phyloP scores from a whole-genome alignment of 2,113 vertebrate species.

The Pseudorectes ferrugineus region DNA sequence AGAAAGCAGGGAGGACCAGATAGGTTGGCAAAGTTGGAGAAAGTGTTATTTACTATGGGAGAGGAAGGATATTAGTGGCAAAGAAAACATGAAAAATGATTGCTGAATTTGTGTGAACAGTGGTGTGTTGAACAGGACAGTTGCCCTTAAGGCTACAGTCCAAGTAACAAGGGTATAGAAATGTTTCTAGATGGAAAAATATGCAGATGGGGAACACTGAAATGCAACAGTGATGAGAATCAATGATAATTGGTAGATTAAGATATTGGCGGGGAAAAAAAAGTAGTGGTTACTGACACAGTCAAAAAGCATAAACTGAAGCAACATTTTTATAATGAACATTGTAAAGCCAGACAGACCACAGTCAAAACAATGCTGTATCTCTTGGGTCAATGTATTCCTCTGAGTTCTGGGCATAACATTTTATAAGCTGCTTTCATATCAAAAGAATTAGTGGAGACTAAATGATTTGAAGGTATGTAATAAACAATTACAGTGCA shows the following conservation, averaged over 20 bases:
- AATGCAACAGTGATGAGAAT: not conserved
- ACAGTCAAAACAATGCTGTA: not conserved
- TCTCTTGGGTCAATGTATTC: not conserved
- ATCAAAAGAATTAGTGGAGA: not conserved
- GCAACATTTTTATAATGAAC: not conserved
- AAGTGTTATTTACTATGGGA: not conserved
- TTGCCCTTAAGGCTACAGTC: not conserved
- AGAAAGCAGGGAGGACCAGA: not conserved
- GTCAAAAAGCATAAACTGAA: not conserved
- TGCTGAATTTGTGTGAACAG: not conserved
- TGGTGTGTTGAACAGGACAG: not conserved
- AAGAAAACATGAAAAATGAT: not conserved
- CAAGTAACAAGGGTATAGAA: not conserved
- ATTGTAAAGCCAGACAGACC: not conserved
- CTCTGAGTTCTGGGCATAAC: not conserved
- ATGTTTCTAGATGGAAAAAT: not conserved
- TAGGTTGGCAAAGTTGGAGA: not conserved
- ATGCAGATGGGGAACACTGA: not conserved
- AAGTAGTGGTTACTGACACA: not conserved
- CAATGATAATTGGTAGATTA: not conserved
- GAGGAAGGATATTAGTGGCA: not conserved
- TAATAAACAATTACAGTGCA: not conserved
- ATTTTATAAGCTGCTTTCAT: not conserved
- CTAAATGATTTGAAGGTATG: not conserved
- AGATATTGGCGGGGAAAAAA: not conserved